phyloP scores from a whole-genome alignment of 2,888 invertebrate species.

The Apoda limacodes region DNA sequence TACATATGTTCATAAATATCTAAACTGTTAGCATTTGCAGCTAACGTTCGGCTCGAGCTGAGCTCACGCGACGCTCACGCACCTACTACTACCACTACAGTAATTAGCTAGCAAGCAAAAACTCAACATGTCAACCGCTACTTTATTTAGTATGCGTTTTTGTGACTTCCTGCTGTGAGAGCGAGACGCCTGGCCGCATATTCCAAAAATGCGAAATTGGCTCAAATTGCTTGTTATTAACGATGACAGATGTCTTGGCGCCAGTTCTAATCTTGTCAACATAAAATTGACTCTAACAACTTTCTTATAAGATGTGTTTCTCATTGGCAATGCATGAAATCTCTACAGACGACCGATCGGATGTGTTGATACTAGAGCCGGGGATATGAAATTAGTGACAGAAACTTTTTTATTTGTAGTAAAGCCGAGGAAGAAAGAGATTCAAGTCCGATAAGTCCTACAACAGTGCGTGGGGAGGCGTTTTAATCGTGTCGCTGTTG shows the following conservation, averaged over 20 bases:
- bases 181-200: constrained; percentile 56
- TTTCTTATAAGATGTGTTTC: constrained; percentile 22
- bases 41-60: constrained; percentile 42
- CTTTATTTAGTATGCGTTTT: constrained; percentile 60
- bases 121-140: constrained; percentile 55
- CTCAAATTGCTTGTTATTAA: constrained; percentile 68
- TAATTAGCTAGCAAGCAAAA: constrained; percentile 30
- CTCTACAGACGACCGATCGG: constrained; percentile 44
- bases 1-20: constrained; percentile 68
- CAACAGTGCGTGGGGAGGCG: too few relatives aligned
- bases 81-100: constrained; percentile 16
- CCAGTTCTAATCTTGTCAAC: constrained; percentile 29
- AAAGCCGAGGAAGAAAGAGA: too few relatives aligned
- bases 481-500: too few relatives aligned
- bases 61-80: constrained; percentile 46
- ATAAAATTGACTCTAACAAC: constrained; percentile 25
- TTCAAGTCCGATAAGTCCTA: too few relatives aligned
- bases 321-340: constrained; percentile 20
- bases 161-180: constrained; percentile 56
- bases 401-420: constrained; percentile 30
- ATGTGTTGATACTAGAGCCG: constrained; percentile 59
- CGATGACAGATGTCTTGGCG: constrained; percentile 68
- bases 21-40: constrained; percentile 60
- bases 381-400: constrained; percentile 62
- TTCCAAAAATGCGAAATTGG: constrained; percentile 66